Evolutionary conservation across 2,113 vertebrate genomes (phyloP).

Genomic region (Xenopus laevis): DNA sequence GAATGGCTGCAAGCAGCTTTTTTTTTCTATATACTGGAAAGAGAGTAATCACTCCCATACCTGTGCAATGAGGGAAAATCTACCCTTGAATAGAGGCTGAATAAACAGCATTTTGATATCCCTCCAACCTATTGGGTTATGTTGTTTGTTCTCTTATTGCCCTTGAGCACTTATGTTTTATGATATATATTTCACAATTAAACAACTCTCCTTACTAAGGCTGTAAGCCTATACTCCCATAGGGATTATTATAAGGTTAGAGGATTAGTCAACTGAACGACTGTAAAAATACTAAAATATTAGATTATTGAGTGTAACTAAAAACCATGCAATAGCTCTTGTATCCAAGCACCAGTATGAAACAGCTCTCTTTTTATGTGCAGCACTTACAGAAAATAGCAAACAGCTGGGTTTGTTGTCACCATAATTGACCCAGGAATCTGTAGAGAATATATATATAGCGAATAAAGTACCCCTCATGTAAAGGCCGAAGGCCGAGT

Average conservation of each 20-base stretch:
- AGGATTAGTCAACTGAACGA: background rate
- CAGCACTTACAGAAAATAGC: no score
- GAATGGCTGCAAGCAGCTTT: conserved; percentile 15
- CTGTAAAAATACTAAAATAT: background rate
- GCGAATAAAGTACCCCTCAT: no score
- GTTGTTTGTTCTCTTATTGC: conserved; percentile 6
- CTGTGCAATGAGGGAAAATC: conserved; percentile 14
- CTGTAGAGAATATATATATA: no score
- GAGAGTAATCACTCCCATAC: conserved; percentile 9
- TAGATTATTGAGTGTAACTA: background rate
- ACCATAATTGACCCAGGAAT: no score
- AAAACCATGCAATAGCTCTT: background rate
- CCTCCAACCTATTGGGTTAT: background rate
- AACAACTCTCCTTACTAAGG: background rate
- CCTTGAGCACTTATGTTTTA: conserved; percentile 8
- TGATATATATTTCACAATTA: background rate
- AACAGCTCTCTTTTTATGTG: no score
- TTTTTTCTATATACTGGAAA: background rate
- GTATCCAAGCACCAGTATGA: no score
- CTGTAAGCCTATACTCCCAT: no score
- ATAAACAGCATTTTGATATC: conserved; percentile 22
- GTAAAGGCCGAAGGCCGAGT: no score
- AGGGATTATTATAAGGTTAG: no score
- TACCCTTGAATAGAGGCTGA: background rate
- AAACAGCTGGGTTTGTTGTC: no score